Evolutionary conservation across 1,140 invertebrate species (phyloP), one percentile per base, ranked within the genome.

Genomic region (Radopholus similis): DNA sequence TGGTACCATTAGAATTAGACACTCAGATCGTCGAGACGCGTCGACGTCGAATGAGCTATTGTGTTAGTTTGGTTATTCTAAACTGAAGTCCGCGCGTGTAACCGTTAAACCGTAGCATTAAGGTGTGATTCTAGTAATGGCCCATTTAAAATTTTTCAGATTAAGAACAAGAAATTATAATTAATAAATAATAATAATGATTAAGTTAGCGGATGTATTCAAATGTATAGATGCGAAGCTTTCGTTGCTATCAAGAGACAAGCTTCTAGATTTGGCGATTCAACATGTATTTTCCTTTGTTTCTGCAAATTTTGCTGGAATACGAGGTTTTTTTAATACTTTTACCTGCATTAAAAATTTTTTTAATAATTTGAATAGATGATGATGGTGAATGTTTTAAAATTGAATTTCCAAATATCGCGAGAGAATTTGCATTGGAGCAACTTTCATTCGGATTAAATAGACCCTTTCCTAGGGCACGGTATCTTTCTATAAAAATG

Each of bases 291-390:
- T 55, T 38, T n/a, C 28, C 4, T 68, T 68, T 69, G 66, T 68
- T 55, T 57, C 40, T 30, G 66, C 66, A 4, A 68, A 68, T 38
- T 68, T 68, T 56, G 60, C 59, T 30, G 66, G 66, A 13, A 18
- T 44, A 32, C 11, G 56, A 64, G 30, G 30, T 68, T 64, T 68
- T 28, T 54, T 28, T n/a, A 35, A 23, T 26, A 32, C 4, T 32
- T 26, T 15, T 23, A 64, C 13, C n/a, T 23, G 11, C 40, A 28
- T 62, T 21, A 18, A 37, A 35, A 44, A 13, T 60, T 18, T n/a
- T 38, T 13, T 47, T n/a, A 21, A 21, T 8, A 38, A 26, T 18
- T 42, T n/a, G 28, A 13, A 18, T 4, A 28, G 37, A 18, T 23
- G 21, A 47, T 15, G 49, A 13, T n/a, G 13, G 4, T 42, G 53